Conservation (phyloP, 1,140 invertebrate species). For the Eueides isabella region DNA sequence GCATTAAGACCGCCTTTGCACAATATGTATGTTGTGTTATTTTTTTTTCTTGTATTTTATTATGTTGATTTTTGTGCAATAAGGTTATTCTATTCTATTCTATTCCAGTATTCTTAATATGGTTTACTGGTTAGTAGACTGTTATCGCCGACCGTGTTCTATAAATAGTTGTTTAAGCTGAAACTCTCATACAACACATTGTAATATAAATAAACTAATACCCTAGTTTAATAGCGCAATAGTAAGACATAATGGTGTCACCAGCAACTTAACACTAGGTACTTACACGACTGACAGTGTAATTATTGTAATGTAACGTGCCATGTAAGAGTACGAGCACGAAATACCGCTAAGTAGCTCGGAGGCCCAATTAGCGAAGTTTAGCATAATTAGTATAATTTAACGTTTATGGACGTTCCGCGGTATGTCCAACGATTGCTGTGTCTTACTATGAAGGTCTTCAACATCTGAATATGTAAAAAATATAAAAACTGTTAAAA, state of each 20-base stretch:
- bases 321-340: background rate
- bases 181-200: background rate
- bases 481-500: background rate
- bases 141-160: background rate
- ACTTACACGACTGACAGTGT: background rate
- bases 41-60: no score
- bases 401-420: conserved; percentile 19
- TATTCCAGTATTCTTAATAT: no score
- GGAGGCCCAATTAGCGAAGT: conserved; percentile 22
- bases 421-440: background rate
- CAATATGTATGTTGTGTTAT: no score
- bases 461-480: background rate
- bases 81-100: no score
- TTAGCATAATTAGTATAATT: conserved; percentile 32
- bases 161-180: background rate
- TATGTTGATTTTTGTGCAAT: no score
- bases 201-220: background rate
- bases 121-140: no score
- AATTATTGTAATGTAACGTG: conserved; percentile 5
- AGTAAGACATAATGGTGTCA: background rate
- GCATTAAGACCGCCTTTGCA: no score
- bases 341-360: conserved; percentile 1
- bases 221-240: background rate
- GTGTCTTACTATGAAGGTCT: background rate
- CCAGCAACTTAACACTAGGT: background rate